phyloP scores from a whole-genome alignment of 2,113 vertebrate genomes.

The Sprattus sprattus region DNA sequence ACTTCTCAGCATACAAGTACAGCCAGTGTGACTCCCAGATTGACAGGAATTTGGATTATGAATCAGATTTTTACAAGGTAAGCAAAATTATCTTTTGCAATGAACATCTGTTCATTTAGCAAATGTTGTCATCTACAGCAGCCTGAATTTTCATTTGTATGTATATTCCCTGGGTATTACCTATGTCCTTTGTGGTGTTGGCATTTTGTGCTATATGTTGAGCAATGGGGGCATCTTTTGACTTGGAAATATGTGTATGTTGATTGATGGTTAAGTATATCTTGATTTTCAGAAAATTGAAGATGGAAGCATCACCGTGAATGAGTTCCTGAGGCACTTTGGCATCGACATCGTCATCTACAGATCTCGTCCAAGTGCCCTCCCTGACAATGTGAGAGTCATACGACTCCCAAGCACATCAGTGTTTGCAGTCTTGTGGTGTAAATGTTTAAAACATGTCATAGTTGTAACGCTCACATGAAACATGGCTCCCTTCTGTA shows the following conservation, averaged over 20 bases:
- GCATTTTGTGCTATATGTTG: too few relatives aligned
- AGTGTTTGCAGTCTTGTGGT: neutral
- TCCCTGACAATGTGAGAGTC: constrained; percentile 76
- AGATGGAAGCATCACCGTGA: constrained; percentile 80
- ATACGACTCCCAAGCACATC: neutral
- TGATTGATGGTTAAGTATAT: neutral
- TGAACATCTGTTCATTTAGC: neutral
- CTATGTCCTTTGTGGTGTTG: neutral
- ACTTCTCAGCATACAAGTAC: constrained; percentile 72
- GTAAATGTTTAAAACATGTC: neutral
- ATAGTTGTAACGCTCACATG: neutral
- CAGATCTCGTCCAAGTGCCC: constrained; percentile 82
- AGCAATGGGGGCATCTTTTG: too few relatives aligned
- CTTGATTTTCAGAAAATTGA: constrained; percentile 78
- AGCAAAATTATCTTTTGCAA: neutral
- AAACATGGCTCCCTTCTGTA: constrained; percentile 47
- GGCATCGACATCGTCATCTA: constrained; percentile 84
- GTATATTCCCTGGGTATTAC: neutral
- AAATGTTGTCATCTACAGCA: neutral
- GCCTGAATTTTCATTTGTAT: neutral
- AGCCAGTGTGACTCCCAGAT: constrained; percentile 82
- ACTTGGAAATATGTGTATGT: neutral
- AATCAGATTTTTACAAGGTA: constrained; percentile 79
- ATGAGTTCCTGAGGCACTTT: constrained; percentile 88
- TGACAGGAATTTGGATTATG: constrained; percentile 69